Percentiles rank a stretch among this genome's conserved stretches.
These are phyloP conservation scores for Oreochromis grahami DNA, from an alignment of 2,797 vertebrate genomes.

Conservation along the genomic window DNA sequence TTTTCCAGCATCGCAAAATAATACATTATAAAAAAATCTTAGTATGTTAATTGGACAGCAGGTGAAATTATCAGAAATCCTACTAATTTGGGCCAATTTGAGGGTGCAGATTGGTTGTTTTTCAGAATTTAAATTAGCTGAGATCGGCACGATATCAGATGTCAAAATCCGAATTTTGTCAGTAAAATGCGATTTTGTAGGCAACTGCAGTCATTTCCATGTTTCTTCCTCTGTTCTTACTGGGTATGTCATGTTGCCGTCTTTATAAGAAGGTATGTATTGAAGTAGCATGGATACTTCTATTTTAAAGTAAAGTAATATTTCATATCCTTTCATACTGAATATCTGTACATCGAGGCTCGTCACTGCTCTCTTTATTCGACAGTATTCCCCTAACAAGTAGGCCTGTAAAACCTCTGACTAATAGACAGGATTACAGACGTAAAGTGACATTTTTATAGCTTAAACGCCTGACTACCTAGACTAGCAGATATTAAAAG, in stretches of 20 bases:
- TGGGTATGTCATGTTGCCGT: neutral
- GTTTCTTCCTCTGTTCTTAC: neutral
- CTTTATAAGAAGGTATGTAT: neutral
- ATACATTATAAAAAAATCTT: neutral
- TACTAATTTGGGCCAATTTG: neutral
- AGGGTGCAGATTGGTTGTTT: neutral
- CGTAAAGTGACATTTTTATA: conserved; percentile 76
- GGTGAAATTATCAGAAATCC: neutral
- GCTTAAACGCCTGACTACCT: conserved; percentile 70
- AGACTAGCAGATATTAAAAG: conserved; percentile 74
- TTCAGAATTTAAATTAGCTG: neutral
- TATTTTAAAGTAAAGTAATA: neutral
- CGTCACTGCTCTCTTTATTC: conserved; percentile 43
- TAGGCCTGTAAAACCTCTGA: conserved; percentile 67
- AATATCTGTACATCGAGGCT: conserved; percentile 13
- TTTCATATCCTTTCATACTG: neutral
- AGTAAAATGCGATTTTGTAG: neutral
- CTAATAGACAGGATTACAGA: conserved; percentile 81
- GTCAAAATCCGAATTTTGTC: neutral
- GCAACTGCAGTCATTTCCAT: neutral
- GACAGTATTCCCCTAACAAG: conserved; percentile 58
- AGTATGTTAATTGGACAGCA: rapidly evolving
- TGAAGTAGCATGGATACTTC: neutral
- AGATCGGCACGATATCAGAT: neutral
- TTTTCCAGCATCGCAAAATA: neutral